phyloP scores from a whole-genome alignment of 2,888 invertebrate species.

The Orthonychiurus folsomi region DNA sequence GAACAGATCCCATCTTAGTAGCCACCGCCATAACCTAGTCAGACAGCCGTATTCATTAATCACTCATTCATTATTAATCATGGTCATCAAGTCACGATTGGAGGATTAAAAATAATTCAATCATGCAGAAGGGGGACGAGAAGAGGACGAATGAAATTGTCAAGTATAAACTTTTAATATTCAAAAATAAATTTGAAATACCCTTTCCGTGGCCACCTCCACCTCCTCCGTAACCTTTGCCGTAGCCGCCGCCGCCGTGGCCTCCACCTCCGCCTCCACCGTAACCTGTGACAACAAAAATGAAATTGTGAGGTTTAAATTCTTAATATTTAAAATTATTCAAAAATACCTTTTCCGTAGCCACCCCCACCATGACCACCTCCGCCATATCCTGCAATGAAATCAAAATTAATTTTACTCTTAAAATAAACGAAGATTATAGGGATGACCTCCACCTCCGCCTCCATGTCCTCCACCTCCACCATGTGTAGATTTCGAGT shows the following conservation, averaged over 20 bases:
- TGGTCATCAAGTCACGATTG: too few relatives aligned
- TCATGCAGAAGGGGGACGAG: background rate
- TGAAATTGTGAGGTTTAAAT: background rate
- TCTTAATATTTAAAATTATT: background rate
- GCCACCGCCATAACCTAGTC: background rate
- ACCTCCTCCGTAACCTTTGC: background rate
- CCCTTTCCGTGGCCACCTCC: background rate
- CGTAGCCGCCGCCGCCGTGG: background rate
- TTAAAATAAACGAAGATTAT: background rate
- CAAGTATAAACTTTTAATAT: background rate
- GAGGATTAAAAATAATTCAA: background rate
- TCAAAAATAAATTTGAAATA: background rate
- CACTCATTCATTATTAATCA: too few relatives aligned
- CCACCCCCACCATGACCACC: background rate
- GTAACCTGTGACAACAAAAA: background rate
- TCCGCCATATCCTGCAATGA: background rate
- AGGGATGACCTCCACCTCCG: slow-evolving; percentile 6
- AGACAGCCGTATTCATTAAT: background rate
- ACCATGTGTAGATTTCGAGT: slow-evolving; percentile 3
- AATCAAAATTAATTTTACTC: background rate
- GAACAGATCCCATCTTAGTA: background rate
- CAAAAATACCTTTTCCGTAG: background rate
- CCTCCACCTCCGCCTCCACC: slow-evolving; percentile 10
- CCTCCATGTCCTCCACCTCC: slow-evolving; percentile 8
- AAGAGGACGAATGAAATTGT: background rate